Evolutionary conservation across 2,888 invertebrate species (phyloP).

Genomic region (Drosophila austrosaltans): DNA sequence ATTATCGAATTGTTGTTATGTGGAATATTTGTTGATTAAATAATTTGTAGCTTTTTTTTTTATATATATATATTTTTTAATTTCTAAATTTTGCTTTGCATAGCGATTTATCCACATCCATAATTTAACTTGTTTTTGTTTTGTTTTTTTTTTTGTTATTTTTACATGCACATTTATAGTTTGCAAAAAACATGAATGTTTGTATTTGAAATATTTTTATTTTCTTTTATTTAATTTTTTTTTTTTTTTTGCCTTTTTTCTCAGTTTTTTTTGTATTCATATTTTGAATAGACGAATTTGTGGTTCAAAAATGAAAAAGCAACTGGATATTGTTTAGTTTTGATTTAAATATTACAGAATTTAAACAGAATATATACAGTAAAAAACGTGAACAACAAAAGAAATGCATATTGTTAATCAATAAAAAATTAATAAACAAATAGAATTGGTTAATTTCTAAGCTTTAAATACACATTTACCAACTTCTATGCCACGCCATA

Average conservation of each 20-base stretch:
- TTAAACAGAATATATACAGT: constrained; percentile 46
- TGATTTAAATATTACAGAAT: constrained; percentile 28
- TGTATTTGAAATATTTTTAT: constrained; percentile 21
- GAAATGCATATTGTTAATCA: constrained; percentile 9
- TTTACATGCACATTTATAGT: constrained; percentile 76
- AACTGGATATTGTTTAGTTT: constrained; percentile 37
- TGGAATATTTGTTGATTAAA: constrained; percentile 60
- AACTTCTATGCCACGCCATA: constrained; percentile 59
- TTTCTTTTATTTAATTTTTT: constrained; percentile 56
- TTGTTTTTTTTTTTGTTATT: constrained; percentile 31
- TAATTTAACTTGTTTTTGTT: constrained; percentile 45
- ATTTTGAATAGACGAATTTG: constrained; percentile 45
- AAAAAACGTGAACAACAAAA: constrained; percentile 33
- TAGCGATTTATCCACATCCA: constrained; percentile 50
- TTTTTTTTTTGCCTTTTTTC: constrained; percentile 48
- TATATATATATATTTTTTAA: constrained; percentile 59
- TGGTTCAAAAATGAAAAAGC: constrained; percentile 27
- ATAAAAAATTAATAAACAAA: constrained; percentile 25
- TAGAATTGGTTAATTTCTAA: constrained; percentile 39
- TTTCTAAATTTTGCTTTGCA: too few species aligned
- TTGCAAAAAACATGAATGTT: constrained; percentile 73
- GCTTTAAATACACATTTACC: constrained; percentile 76
- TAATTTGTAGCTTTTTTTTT: constrained; percentile 55
- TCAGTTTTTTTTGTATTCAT: constrained; percentile 36
- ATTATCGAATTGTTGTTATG: constrained; percentile 38